phyloP scores from a whole-genome alignment of 2,797 vertebrate genomes.

The Toxotes lorentzi region DNA sequence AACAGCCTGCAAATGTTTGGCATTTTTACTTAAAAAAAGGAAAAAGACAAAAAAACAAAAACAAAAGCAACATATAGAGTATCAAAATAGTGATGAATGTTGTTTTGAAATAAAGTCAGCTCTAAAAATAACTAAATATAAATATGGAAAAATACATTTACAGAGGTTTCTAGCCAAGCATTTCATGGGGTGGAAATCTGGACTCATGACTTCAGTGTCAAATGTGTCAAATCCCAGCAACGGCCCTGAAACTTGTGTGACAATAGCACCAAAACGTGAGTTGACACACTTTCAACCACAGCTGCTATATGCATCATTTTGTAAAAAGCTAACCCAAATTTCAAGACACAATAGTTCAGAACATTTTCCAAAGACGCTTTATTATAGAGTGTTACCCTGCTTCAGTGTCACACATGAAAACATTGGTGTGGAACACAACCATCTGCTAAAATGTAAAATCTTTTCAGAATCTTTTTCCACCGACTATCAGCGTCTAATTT shows the following conservation, averaged over 20 bases:
- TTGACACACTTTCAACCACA: background rate
- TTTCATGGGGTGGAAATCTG: background rate
- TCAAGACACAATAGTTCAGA: background rate
- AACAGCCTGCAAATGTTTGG: background rate
- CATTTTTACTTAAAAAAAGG: background rate
- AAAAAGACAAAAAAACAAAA: too few species aligned
- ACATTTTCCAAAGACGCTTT: background rate
- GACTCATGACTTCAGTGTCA: background rate
- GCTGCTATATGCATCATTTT: background rate
- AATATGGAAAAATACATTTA: background rate
- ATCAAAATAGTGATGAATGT: background rate
- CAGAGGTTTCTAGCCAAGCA: background rate
- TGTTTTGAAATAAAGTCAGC: too few species aligned
- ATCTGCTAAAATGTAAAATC: background rate
- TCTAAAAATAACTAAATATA: background rate
- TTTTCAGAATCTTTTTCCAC: background rate
- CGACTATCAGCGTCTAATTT: background rate
- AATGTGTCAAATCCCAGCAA: background rate
- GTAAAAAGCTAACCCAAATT: background rate
- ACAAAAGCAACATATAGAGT: too few species aligned
- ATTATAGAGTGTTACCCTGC: background rate
- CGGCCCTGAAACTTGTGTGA: background rate
- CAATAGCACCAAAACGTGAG: background rate
- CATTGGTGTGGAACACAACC: background rate
- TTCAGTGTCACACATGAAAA: slow-evolving; percentile 4